Base-by-base conservation (phyloP, 2,888 invertebrate genomes). In the Eilema griseolum region DNA sequence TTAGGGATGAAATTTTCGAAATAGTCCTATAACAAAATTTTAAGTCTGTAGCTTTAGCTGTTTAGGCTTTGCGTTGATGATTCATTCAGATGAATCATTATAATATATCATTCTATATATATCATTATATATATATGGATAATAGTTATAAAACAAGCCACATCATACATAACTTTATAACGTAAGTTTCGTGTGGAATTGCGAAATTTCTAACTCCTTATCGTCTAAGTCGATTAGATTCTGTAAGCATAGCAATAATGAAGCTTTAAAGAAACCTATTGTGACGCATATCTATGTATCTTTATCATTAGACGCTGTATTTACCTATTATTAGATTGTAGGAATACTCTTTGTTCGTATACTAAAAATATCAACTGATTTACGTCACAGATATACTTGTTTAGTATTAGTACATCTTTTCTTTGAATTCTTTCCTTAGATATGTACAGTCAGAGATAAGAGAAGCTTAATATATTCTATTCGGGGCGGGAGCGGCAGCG, bases 171-270 rank as follows among this genome's bases (percentile, higher is more conserved):
- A 46, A 46, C 46, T 57, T 11, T 57, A 10, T 24, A 57, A 24
- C 52, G 76, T 68, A 59, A 59, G 14, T 59, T 59, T 59, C 23
- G 14, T 24, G 12, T 10, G 26, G 57, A 59, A 59, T 83, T 82
- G 73, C 76, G 70, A 69, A 70, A 78, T 74, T 74, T 75, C 73
- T 71, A 74, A 67, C 72, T 77, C 73, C 76, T 80, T 81, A 79
- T 77, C 82, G 84, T 86, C 85, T 85, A 79, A 77, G 72, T 69
- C 77, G 76, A 76, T 80, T 69, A 81, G 83, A 83, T 83, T 81
- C 84, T 73, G 78, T 81, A 79, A 61, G 28, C 61, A 61, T 61
- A n/a, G 31, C 28, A 61, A 31, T 61, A 33, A 0, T 20, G 11
- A 33, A 61, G 61, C 61, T 61, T 61, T 59, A 31, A 10, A 28